Conservation (phyloP, 2,113 vertebrate species). For the Lipotes vexillifer region DNA sequence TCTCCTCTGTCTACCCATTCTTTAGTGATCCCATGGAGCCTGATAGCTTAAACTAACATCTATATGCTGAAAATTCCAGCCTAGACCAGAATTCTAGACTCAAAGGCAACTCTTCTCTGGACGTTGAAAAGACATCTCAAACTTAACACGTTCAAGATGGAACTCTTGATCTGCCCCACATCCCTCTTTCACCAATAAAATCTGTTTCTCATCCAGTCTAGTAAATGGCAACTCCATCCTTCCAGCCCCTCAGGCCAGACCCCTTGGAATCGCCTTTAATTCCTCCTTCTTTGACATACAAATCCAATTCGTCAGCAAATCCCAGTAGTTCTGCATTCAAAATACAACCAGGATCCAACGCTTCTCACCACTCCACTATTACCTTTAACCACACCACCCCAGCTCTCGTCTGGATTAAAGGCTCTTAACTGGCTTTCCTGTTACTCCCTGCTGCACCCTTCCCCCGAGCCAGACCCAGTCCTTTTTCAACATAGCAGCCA, state of each 20-base stretch:
- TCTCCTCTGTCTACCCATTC: not conserved
- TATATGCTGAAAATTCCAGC: not conserved
- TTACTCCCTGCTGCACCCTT: not conserved
- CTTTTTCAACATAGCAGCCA: not conserved
- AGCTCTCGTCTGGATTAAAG: not conserved
- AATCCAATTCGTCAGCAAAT: not conserved
- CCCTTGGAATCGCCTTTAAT: not conserved
- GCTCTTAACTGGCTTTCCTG: not conserved
- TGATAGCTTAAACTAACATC: not conserved
- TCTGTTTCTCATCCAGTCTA: not conserved
- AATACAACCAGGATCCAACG: not conserved
- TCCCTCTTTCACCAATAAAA: not conserved
- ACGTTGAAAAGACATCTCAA: not conserved
- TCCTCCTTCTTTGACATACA: not conserved
- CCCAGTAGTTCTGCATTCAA: not conserved
- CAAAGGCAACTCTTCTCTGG: not conserved
- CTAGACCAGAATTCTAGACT: not conserved
- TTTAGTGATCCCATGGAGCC: not conserved
- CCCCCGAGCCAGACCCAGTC: not conserved
- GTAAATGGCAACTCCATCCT: not conserved
- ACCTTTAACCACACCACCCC: not conserved
- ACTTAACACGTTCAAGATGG: not conserved
- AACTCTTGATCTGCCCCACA: not conserved
- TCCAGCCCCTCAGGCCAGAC: not conserved
- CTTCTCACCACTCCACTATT: not conserved